Conservation (phyloP, 2,888 invertebrate species). For the Dryobota labecula region DNA sequence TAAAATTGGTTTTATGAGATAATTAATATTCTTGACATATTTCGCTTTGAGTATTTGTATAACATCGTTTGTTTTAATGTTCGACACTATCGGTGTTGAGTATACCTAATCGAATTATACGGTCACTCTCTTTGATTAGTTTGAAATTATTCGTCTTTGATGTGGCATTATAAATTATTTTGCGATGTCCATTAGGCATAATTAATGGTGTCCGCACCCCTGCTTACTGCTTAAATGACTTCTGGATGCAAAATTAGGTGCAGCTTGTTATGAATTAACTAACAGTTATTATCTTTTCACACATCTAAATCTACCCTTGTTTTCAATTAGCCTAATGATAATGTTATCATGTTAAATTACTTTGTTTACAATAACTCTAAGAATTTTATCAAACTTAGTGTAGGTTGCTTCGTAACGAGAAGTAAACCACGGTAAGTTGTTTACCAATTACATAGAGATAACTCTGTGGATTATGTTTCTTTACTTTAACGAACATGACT, state of each 20-base stretch:
- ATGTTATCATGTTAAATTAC: constrained; percentile 15
- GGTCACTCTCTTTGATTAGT: constrained; percentile 58
- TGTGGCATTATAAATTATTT: constrained; percentile 29
- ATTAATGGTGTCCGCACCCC: constrained; percentile 44
- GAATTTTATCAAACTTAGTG: constrained; percentile 30
- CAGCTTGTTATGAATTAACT: constrained; percentile 40
- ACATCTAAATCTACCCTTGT: constrained; percentile 19
- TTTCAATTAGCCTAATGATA: constrained; percentile 39
- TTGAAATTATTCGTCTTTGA: constrained; percentile 40
- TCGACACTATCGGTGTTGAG: constrained; percentile 23
- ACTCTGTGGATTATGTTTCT: constrained; percentile 42
- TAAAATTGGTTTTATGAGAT: constrained; percentile 36
- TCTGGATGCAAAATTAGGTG: constrained; percentile 44
- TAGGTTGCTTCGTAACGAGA: constrained; percentile 28
- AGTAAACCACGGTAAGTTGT: constrained; percentile 19
- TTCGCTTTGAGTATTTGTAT: constrained; percentile 14
- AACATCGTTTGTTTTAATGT: constrained; percentile 26
- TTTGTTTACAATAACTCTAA: constrained; percentile 5
- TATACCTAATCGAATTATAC: constrained; percentile 36
- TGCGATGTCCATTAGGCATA: constrained; percentile 35
- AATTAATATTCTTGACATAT: constrained; percentile 55
- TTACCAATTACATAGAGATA: constrained; percentile 33
- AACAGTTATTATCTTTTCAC: constrained; percentile 26
- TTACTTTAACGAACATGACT: constrained; percentile 37
- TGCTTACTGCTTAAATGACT: constrained; percentile 29